Conservation (phyloP, 2,888 invertebrate species). For the Melanostoma scalare region DNA sequence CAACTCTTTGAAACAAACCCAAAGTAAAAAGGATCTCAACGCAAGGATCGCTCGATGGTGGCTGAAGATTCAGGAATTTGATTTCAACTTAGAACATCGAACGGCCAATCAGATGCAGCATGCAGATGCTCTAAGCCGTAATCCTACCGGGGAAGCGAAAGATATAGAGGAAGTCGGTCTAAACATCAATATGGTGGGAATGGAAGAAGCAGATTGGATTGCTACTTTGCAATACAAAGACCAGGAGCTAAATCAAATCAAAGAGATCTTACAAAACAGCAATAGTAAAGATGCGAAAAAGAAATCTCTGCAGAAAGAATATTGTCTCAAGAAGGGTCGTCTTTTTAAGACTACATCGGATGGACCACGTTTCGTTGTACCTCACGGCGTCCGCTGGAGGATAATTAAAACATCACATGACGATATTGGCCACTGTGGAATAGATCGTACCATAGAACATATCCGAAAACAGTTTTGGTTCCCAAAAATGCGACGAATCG, state of each 20-base stretch:
- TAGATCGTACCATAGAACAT: constrained; percentile 51
- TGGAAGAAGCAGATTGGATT: constrained; percentile 34
- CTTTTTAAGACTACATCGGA: constrained; percentile 32
- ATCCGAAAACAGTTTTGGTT: constrained; percentile 69
- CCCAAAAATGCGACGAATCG: constrained; percentile 40
- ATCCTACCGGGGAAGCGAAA: constrained; percentile 18
- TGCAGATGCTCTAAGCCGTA: constrained; percentile 49
- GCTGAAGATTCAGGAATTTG: constrained; percentile 28
- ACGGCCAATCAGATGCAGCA: constrained; percentile 48
- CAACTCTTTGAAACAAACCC: constrained; percentile 31
- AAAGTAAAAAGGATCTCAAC: constrained; percentile 41
- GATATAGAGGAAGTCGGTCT: constrained; percentile 32
- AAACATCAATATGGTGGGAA: constrained; percentile 9
- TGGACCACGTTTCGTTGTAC: constrained; percentile 38
- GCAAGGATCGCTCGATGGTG: constrained; percentile 20
- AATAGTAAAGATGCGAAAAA: constrained; percentile 2
- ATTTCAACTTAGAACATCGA: constrained; percentile 64
- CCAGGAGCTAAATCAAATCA: background rate
- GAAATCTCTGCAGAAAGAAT: constrained; percentile 23
- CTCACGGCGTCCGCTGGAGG: constrained; percentile 36
- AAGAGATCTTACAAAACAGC: background rate
- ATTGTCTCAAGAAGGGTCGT: constrained; percentile 28
- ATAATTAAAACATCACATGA: constrained; percentile 56
- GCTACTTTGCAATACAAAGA: background rate
- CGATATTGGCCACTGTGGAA: constrained; percentile 56